Evolutionary conservation across 2,888 invertebrate species (phyloP), one percentile per base, ranked within the genome.

Genomic region (Amiota minor): DNA sequence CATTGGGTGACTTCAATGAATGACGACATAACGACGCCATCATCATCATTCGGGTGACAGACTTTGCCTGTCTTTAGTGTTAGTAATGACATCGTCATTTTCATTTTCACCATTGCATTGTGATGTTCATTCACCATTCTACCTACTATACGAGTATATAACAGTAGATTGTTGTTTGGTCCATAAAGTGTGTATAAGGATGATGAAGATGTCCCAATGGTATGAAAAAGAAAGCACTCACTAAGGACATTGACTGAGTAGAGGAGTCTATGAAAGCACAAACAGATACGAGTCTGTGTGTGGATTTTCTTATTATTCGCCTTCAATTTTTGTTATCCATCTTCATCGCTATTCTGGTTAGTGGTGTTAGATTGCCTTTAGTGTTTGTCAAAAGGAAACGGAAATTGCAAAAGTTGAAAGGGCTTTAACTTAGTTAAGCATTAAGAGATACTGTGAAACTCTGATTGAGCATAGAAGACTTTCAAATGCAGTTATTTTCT

Each of bases 191-290:
- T 12, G 12, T 53, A n/a, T 2, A 53, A 53, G 35, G 20, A 59
- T 18, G 59, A 59, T 59, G 59, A 18, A 23, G 59, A 59, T 59
- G 16, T 35, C 35, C 53, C 59, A 18, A 23, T 18, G 11, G 59
- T 12, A 59, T 59, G 20, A 20, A 3, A 23, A 20, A n/a, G 59
- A 53, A 53, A 20, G 18, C 65, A 45, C 9, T 47, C 35, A 35
- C 35, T 35, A 6, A 35, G 35, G 35, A 35, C 35, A 35, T 12
- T 11, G 65, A 68, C 50, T 14, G 23, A 68, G 53, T n/a, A 14
- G 12, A 53, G 53, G 67, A n/a, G 67, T 23, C 20, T 12, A 68
- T 53, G 53, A 68, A 68, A 68, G 67, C 50, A 20, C 20, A 53
- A 50, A 53, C 14, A 59, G 59, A 20, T 10, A 59, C 11, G 16